Percentiles rank a stretch among this genome's conserved stretches.
Evolutionary conservation across 2,888 invertebrate species (phyloP).

Genomic region (Eristalis arbustorum): DNA sequence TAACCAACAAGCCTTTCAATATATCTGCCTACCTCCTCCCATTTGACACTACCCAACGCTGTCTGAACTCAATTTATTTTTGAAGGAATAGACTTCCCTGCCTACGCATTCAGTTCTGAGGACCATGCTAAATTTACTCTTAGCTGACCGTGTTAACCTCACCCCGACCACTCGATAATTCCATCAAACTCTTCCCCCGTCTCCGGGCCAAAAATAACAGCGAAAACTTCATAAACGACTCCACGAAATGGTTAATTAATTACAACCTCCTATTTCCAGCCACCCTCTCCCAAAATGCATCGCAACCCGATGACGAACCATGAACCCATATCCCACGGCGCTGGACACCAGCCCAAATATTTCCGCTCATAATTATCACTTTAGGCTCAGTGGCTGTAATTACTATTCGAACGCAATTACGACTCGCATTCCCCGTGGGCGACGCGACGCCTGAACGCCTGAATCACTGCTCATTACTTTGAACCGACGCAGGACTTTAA

Average conservation of each 20-base stretch:
- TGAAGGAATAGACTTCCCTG: too few relatives aligned
- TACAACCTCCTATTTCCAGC: background rate
- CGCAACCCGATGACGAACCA: background rate
- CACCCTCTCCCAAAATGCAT: background rate
- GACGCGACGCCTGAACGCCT: too few relatives aligned
- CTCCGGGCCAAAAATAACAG: too few relatives aligned
- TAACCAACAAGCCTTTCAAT: too few relatives aligned
- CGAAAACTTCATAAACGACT: background rate
- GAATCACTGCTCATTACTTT: background rate
- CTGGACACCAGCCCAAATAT: background rate
- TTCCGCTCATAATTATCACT: slow-evolving; percentile 1
- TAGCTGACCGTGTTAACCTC: too few relatives aligned
- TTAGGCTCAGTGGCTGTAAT: background rate
- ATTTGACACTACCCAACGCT: too few relatives aligned
- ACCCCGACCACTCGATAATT: too few relatives aligned
- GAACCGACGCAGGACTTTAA: background rate
- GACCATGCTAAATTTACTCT: too few relatives aligned
- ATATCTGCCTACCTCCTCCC: too few relatives aligned
- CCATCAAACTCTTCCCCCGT: too few relatives aligned
- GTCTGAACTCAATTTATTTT: too few relatives aligned
- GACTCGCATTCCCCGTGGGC: background rate
- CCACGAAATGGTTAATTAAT: background rate
- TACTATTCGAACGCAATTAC: background rate
- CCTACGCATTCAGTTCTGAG: too few relatives aligned
- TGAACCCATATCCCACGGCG: background rate